Base-by-base conservation (phyloP, 2,888 invertebrate species). In the Drosophila nr. perissopoda region DNA sequence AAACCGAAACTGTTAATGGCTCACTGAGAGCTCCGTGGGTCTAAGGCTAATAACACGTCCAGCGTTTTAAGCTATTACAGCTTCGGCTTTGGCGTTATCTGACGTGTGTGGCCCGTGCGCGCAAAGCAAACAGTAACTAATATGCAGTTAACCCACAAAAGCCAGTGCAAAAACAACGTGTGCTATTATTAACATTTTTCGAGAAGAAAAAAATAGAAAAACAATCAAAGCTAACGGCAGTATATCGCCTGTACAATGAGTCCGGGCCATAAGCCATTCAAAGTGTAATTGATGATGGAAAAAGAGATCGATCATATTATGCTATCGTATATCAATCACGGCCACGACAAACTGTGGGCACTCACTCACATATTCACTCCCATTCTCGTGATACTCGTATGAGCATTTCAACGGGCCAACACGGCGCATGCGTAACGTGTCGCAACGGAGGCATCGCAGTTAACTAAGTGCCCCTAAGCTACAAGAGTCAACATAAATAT, bases 231-330 rank as follows among this genome's bases (percentile, higher is more conserved):
- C 78, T 73, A 78, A 76, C 77, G 80, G 87, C 86, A 65, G 53
- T 56, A 25, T 62, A 51, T 69, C 54, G 36, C 29, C 42, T 42
- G 54, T 42, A 83, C 82, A 84, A 84, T 78, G 70, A 68, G 78
- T 40, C 67, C 66, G 82, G 76, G 78, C 80, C 83, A 85, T 73
- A 76, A 87, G 83, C 85, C 70, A 79, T 73, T 82, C 88, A 86
- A 82, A 80, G 83, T 80, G 83, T 87, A 89, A 87, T 87, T 87
- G 87, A 87, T 87, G 87, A 89, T 88, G 87, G 80, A 86, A 81
- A 87, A 87, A 87, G 90, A 87, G 87, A 87, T 87, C 90, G 87
- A 87, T 87, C 87, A 87, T 82, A 86, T 86, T 86, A 83, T 78
- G 76, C 88, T 88, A 90, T 76, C 87, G 82, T 86, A 89, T 87